Percentiles rank a stretch among this genome's conserved stretches.
phyloP scores from a whole-genome alignment of 2,797 vertebrate genomes.

The Gobio occitaniae region DNA sequence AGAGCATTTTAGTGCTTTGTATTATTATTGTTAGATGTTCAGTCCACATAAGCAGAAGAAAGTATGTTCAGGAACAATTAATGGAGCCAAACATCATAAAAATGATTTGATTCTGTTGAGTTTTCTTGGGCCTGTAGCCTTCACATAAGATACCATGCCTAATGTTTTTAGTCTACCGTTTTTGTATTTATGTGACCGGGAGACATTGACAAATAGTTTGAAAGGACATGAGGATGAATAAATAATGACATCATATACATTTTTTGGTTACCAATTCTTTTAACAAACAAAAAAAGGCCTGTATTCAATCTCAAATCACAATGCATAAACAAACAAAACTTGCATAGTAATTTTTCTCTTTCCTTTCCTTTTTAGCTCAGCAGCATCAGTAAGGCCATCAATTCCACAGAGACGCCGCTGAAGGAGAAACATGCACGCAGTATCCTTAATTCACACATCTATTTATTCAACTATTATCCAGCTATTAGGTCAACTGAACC shows the following conservation, averaged over 20 bases:
- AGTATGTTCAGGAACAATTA: too few relatives aligned
- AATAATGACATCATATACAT: neutral
- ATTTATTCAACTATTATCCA: neutral
- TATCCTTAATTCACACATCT: constrained; percentile 85
- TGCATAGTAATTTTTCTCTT: neutral
- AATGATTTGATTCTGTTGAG: too few relatives aligned
- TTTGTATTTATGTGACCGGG: neutral
- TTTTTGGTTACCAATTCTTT: too few relatives aligned
- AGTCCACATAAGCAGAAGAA: too few relatives aligned
- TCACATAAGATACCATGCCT: neutral
- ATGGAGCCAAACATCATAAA: too few relatives aligned
- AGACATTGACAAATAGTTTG: neutral
- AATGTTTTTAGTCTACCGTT: neutral
- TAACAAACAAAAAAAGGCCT: too few relatives aligned
- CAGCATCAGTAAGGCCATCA: constrained; percentile 99
- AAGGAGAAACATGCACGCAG: constrained; percentile 97
- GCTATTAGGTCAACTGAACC: neutral
- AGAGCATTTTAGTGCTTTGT: too few relatives aligned
- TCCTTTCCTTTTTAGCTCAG: constrained; percentile 78
- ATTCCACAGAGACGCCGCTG: constrained; percentile 88
- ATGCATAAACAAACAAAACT: neutral
- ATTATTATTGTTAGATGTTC: too few relatives aligned
- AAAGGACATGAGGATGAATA: neutral
- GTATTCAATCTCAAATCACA: too few relatives aligned
- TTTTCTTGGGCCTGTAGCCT: too few relatives aligned